Conservation (phyloP, 2,888 invertebrate genomes). For the Creontiades dilutus region DNA sequence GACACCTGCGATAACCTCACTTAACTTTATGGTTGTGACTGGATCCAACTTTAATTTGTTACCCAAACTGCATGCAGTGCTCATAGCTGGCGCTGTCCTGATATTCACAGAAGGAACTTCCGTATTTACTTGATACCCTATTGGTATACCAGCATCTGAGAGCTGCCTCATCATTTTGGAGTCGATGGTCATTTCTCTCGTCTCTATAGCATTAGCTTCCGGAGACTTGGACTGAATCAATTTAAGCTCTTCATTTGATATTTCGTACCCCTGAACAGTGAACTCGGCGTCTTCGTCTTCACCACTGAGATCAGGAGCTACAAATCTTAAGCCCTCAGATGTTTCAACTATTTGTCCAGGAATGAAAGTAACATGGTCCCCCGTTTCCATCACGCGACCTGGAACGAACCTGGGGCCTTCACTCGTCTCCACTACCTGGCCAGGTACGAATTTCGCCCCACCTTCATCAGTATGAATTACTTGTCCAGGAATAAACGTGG, state of each 20-base stretch:
- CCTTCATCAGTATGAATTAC: constrained; percentile 84
- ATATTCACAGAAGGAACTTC: constrained; percentile 83
- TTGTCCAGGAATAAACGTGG: constrained; percentile 88
- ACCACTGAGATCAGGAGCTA: constrained; percentile 85
- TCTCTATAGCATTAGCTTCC: constrained; percentile 79
- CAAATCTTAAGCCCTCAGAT: constrained; percentile 82
- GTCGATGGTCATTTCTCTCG: constrained; percentile 83
- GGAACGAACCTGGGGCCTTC: constrained; percentile 84
- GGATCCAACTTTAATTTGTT: constrained; percentile 78
- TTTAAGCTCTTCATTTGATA: constrained; percentile 80
- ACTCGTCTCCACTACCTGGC: constrained; percentile 86
- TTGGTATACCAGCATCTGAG: constrained; percentile 85
- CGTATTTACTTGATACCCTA: constrained; percentile 83
- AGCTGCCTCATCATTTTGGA: constrained; percentile 84
- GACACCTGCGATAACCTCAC: constrained; percentile 78
- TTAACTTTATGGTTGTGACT: constrained; percentile 79
- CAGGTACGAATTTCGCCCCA: constrained; percentile 83
- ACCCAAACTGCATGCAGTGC: constrained; percentile 75
- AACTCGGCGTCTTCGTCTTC: constrained; percentile 84
- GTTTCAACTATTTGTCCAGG: constrained; percentile 81
- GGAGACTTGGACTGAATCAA: constrained; percentile 78
- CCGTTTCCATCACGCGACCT: constrained; percentile 80
- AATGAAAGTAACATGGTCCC: constrained; percentile 79
- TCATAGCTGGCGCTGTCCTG: constrained; percentile 78
- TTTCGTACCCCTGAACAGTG: constrained; percentile 85